Conservation (phyloP, 2,797 vertebrate species). For the Discoglossus pictus region DNA sequence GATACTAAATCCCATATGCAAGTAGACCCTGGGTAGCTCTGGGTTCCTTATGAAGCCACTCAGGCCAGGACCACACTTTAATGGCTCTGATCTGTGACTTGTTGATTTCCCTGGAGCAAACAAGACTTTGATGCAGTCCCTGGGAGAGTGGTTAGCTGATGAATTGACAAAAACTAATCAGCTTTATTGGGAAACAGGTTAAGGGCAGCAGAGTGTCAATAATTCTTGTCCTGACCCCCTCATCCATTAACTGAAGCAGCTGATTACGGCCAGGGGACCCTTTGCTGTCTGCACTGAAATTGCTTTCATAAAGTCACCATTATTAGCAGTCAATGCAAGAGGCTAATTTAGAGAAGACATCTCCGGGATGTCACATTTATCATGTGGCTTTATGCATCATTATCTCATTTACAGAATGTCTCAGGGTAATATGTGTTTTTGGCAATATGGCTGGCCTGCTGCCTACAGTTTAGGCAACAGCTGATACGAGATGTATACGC, state of each 20-base stretch:
- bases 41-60: background rate
- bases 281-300: slow-evolving; percentile 67
- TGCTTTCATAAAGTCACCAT: slow-evolving; percentile 80
- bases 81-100: slow-evolving; percentile 81
- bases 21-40: background rate
- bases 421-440: slow-evolving; percentile 67
- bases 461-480: slow-evolving; percentile 45
- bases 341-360: slow-evolving; percentile 73
- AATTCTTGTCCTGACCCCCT: slow-evolving; percentile 90
- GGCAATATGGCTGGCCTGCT: slow-evolving; percentile 63
- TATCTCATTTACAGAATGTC: slow-evolving; percentile 77
- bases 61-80: slow-evolving; percentile 69
- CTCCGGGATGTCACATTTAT: slow-evolving; percentile 70
- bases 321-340: slow-evolving; percentile 71
- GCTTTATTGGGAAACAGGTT: slow-evolving; percentile 98
- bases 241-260: slow-evolving; percentile 90
- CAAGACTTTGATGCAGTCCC: slow-evolving; percentile 80
- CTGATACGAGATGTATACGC: slow-evolving; percentile 15
- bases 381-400: slow-evolving; percentile 75
- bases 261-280: slow-evolving; percentile 84
- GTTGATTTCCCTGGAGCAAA: slow-evolving; percentile 97
- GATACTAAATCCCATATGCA: background rate
- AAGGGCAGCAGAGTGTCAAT: slow-evolving; percentile 93
- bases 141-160: slow-evolving; percentile 83
- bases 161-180: slow-evolving; percentile 98